Base-by-base conservation (phyloP, 2,888 invertebrate genomes). In the Dryobota labecula region DNA sequence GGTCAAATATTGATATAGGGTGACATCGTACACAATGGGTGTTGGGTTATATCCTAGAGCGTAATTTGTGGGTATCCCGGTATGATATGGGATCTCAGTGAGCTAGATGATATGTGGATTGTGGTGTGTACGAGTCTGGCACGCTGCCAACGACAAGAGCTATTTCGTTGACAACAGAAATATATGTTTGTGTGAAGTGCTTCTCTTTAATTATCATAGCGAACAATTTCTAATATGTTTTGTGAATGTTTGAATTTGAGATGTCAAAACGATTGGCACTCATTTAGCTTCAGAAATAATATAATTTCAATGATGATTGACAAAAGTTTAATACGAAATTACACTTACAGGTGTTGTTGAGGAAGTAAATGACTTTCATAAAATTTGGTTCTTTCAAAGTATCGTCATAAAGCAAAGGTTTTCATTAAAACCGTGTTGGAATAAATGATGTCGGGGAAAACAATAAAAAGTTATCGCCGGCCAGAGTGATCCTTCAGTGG, bases 1-100 rank as follows among this genome's bases (percentile, higher is more conserved):
- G 60, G 70, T 88, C 76, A 86, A 90, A 91, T 90, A 90, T 92
- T 91, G 85, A 85, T 84, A 83, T 83, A 88, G 80, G 84, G 72
- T 82, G 65, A 70, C 57, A 77, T 68, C 36, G 56, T 60, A 63
- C 51, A 64, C 49, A 58, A 70, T 51, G 65, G 53, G 60, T 63
- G 68, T 57, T 67, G 18, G 36, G 45, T 56, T 67, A 68, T 41
- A 67, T 60, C 71, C 47, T 60, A 47, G 41, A 36, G 56, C 49
- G 51, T 66, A 71, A 49, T 62, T 70, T 68, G 73, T 54, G 54
- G 57, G 61, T 61, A 72, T 75, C 36, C 58, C 27, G 49, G 57
- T 78, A 69, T 72, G 80, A 82, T 81, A 79, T 57, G 69, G 66
- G 74, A 83, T 74, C 78, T 79, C 81, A 77, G 78, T 78, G 77